Percentiles rank a stretch among this genome's conserved stretches.
Evolutionary conservation across 2,797 vertebrate species (phyloP).

Genomic region (Poeciliopsis infans): DNA sequence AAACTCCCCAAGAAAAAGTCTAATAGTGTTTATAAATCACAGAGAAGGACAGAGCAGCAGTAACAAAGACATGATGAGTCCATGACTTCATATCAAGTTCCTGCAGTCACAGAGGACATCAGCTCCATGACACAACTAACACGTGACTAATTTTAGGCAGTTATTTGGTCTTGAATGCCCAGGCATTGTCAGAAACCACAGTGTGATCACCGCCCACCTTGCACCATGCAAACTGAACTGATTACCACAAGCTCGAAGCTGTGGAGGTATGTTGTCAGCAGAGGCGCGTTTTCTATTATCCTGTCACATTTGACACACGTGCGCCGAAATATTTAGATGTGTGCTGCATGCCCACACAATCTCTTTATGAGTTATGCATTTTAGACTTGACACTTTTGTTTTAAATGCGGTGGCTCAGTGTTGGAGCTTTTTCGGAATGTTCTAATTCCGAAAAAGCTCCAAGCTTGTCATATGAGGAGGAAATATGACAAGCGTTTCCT

Average conservation of each 20-base stretch:
- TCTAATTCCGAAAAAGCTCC: too few species aligned
- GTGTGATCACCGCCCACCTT: not conserved
- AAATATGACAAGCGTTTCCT: slow-evolving; percentile 10
- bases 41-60: not conserved
- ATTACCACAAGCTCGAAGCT: not conserved
- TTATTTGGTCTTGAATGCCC: not conserved
- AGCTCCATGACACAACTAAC: not conserved
- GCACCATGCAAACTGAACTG: not conserved
- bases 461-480: too few species aligned
- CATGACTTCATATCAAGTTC: too few species aligned
- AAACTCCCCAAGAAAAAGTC: not conserved
- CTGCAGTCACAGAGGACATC: not conserved
- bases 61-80: not conserved
- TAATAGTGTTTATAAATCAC: not conserved
- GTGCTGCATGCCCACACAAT: too few species aligned
- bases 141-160: not conserved
- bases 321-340: too few species aligned
- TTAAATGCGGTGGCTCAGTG: too few species aligned
- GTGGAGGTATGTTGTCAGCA: not conserved
- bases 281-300: not conserved
- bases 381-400: too few species aligned
- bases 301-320: not conserved
- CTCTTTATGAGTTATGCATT: not conserved
- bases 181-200: not conserved
- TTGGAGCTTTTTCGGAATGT: too few species aligned